Evolutionary conservation across 2,113 vertebrate species (phyloP), one percentile per base, ranked within the genome.

Genomic region (Lonchura striata): DNA sequence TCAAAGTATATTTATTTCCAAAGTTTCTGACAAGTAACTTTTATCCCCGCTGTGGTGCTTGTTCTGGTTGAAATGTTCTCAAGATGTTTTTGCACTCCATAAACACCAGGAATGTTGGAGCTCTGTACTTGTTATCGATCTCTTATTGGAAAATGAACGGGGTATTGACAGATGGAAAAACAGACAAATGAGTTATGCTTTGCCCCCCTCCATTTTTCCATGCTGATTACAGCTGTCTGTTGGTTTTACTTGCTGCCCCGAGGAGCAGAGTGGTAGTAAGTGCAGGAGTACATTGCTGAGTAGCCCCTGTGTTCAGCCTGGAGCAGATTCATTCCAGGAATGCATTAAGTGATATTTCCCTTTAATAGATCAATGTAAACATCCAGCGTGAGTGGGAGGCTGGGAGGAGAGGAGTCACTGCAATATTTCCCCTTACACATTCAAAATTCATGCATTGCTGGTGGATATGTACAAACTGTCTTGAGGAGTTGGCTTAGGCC

Each of bases 381-480:
- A 57, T 1, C 2, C 50, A 70, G 42, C 0, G 0, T 30, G 89
- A 54, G 77, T 70, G 81, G 92, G 80, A 92, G 93, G 23, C 44
- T 41, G 56, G 59, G 91, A 86, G 88, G 66, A 56, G 14, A 9
- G 41, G 77, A 81, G 69, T 30, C 39, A 27, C 57, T 42, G 80
- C 15, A 69, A 7, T 52, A 27, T 75, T 85, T 90, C 71, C 66
- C 44, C 1, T 42, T 54, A 2, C 1, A 18, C 53, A 6, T 35
- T 18, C 8, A 13, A 9, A 59, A 66, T 72, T 22, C 21, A 4
- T 18, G 1, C 42, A 1, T 54, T 50, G 57, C 1, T 65, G 53
- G 13, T 42, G 75, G 54, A 9, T 41, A 12, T 2, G 0, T 1
- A 18, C 24, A 20, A 5, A 4, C 21, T 56, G 39, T 33, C 75